A percentile compares a stretch with the other conserved stretches of the same genome.
Conservation (phyloP, 1,140 invertebrate genomes). For the Drosophila obscura region DNA sequence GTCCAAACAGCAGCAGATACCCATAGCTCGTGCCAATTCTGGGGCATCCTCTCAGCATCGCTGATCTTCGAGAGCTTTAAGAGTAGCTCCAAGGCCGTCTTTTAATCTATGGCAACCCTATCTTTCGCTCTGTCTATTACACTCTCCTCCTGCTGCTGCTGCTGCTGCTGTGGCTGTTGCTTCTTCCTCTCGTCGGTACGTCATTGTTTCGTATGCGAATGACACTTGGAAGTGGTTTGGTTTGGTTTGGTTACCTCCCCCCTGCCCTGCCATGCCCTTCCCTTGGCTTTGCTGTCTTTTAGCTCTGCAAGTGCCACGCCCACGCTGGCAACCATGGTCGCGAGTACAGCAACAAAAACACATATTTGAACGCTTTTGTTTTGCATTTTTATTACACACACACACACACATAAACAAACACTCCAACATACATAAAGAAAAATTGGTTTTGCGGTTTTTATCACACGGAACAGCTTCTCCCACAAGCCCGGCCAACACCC, state of each 20-base stretch:
- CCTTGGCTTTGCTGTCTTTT: conserved; percentile 27
- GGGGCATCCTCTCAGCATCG: not conserved
- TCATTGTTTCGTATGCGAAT: conserved; percentile 73
- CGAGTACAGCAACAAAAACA: conserved; percentile 37
- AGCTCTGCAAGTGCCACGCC: conserved; percentile 56
- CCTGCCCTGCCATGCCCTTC: not conserved
- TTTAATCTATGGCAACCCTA: not conserved
- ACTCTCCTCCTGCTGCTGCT: conserved; percentile 6
- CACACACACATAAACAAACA: conserved; percentile 8
- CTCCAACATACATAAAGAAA: conserved; percentile 42
- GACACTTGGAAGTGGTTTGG: conserved; percentile 76
- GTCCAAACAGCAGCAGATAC: too few relatives aligned
- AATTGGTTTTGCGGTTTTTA: conserved; percentile 78
- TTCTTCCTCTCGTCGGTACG: conserved; percentile 51
- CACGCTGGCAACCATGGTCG: conserved; percentile 27
- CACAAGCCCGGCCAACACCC: not conserved
- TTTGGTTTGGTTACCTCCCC: conserved; percentile 29
- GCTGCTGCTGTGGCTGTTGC: conserved; percentile 2
- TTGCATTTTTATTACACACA: conserved; percentile 71
- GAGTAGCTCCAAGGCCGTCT: not conserved
- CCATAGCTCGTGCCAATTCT: not conserved
- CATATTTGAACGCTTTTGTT: conserved; percentile 77
- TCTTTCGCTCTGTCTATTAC: conserved; percentile 21
- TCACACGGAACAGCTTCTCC: conserved; percentile 40
- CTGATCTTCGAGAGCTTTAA: not conserved